Evolutionary conservation across 1,140 invertebrate species (phyloP).

Genomic region (Macrotrachela quadricornifera): DNA sequence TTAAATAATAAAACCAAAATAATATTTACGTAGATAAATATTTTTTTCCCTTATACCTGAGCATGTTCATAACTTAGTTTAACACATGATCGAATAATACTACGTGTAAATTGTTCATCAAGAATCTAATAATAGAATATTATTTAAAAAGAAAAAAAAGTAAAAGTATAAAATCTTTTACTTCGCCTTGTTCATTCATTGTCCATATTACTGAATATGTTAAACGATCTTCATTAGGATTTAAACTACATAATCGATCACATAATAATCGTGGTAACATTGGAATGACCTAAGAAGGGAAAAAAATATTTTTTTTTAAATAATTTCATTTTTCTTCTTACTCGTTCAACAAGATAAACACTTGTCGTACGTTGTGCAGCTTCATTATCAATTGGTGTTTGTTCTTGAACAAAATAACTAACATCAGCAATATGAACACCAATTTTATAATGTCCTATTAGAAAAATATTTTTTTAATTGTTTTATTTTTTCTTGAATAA

Average conservation of each 20-base stretch:
- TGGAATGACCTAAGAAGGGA: slow-evolving; percentile 40
- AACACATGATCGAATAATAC: slow-evolving; percentile 60
- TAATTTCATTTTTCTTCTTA: too few relatives aligned
- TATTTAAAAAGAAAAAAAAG: neutral
- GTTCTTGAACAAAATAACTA: slow-evolving; percentile 50
- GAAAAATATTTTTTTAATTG: too few relatives aligned
- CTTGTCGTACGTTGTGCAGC: slow-evolving; percentile 56
- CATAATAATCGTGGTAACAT: slow-evolving; percentile 70
- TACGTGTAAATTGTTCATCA: slow-evolving; percentile 51
- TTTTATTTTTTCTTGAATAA: too few relatives aligned
- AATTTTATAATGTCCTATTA: slow-evolving; percentile 33
- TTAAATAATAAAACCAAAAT: too few relatives aligned
- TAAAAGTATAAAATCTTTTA: slow-evolving; percentile 11
- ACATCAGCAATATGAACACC: slow-evolving; percentile 87
- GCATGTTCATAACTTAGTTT: slow-evolving; percentile 74
- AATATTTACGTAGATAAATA: too few relatives aligned
- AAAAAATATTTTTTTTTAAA: too few relatives aligned
- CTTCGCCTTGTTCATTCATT: slow-evolving; percentile 38
- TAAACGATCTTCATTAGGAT: slow-evolving; percentile 58
- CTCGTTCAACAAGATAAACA: slow-evolving; percentile 57
- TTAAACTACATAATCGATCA: slow-evolving; percentile 55
- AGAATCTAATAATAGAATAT: slow-evolving; percentile 28
- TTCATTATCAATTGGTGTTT: slow-evolving; percentile 44
- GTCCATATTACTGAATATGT: slow-evolving; percentile 71
- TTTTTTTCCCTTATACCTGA: slow-evolving; percentile 41